These are phyloP conservation scores for Diploscapter pachys DNA, from an alignment of 1,140 invertebrate genomes.

Conservation along the genomic window DNA sequence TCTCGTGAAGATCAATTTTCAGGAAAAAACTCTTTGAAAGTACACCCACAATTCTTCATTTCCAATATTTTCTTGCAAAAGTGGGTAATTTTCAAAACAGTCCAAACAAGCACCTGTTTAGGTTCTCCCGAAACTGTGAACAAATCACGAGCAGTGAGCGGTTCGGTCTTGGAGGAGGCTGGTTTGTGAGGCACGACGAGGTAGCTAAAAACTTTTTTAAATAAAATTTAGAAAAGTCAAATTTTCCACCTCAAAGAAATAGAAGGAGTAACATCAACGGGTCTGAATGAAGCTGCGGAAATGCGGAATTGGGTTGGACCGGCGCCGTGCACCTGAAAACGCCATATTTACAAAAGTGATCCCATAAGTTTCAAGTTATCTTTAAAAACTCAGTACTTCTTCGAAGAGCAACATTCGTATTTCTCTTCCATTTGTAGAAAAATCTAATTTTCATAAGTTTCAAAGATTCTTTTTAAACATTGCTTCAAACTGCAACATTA, in stretches of 20 bases:
- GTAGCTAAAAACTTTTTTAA: constrained; percentile 43
- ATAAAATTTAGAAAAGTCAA: not conserved
- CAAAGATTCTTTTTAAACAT: not conserved
- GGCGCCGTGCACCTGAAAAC: constrained; percentile 4
- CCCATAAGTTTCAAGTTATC: too few relatives aligned
- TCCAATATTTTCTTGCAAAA: too few relatives aligned
- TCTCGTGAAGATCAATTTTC: not conserved
- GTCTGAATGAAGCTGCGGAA: not conserved
- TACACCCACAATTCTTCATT: not conserved
- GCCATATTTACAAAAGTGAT: too few relatives aligned
- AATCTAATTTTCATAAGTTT: too few relatives aligned
- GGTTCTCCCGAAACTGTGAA: constrained; percentile 73
- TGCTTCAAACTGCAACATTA: constrained; percentile 7
- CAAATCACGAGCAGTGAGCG: constrained; percentile 73
- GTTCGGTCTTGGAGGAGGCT: constrained; percentile 72
- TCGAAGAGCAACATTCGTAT: too few relatives aligned
- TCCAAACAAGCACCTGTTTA: constrained; percentile 79
- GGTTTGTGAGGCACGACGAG: constrained; percentile 75
- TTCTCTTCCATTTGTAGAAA: too few relatives aligned
- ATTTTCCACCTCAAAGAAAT: constrained; percentile 70
- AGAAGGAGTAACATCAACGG: constrained; percentile 75
- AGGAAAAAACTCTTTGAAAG: too few relatives aligned
- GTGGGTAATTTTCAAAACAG: too few relatives aligned
- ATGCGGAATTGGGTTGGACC: constrained; percentile 4
- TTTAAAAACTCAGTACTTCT: too few relatives aligned